Base-by-base conservation (phyloP, 2,888 invertebrate genomes). In the Phyllotreta striolata region DNA sequence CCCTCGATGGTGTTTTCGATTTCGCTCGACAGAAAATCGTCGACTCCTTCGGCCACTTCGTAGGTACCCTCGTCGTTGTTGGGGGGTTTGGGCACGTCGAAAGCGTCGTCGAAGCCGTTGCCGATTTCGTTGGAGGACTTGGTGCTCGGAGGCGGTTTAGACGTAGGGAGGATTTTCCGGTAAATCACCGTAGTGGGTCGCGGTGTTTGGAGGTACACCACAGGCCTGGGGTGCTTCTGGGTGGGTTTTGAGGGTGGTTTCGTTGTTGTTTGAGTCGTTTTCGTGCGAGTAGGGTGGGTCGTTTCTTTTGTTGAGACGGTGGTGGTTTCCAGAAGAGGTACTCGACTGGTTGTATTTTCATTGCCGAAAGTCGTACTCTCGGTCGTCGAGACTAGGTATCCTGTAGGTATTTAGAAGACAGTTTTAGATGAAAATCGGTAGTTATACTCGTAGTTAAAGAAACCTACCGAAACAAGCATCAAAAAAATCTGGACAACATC, bases 401-500 rank as follows among this genome's bases (percentile, higher is more conserved):
- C 24, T 24, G 24, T 24, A n/a, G n/a, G n/a, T n/a, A 24, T 24
- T 24, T 24, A 24, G 1, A 24, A 24, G 2, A 24, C 24, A 24
- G 1, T 24, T 1, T 24, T 24, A 3, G 4, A 24, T 24, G 24
- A 24, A 24, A 24, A 24, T 24, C 4, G 24, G 2, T 4, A 24
- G 24, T 3, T 24, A 4, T 3, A 4, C n/a, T 9, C n/a, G n/a
- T n/a, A n/a, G n/a, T n/a, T 57, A 3, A 6, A 12, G 8, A 10
- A 9, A 40, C 41, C 76, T 75, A 83, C 83, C 80, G 49, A 83
- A 72, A 72, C 91, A 91, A 1, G 84, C 72, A 4, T 85, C 85
- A 1, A 84, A 76, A 76, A 84, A 91, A 78, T 92, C 91, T 0
- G 85, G 83, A 71, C 92, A 93, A 76, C 92, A 93, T 14, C 83